Conservation (phyloP, 2,113 vertebrate species). For the Ailuropoda melanoleuca region DNA sequence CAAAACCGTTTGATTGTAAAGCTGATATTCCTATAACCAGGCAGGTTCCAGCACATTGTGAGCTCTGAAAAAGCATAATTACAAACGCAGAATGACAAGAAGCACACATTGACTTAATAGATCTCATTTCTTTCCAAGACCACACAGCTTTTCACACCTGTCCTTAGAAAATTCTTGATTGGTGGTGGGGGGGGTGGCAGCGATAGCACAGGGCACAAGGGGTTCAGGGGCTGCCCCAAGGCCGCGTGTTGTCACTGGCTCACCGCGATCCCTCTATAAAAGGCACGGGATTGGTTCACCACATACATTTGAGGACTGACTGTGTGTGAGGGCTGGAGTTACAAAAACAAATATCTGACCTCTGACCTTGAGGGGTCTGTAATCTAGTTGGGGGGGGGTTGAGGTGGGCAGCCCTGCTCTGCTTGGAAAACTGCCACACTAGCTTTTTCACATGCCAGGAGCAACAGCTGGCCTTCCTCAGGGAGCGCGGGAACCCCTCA, state of each 20-base stretch:
- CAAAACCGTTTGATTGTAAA: conserved; percentile 59
- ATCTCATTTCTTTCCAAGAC: not conserved
- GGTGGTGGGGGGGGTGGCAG: not conserved
- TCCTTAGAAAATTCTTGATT: not conserved
- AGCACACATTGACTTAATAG: not conserved
- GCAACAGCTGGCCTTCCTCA: not conserved
- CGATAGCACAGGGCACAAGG: not conserved
- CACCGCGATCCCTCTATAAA: not conserved
- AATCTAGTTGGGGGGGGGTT: rapidly evolving
- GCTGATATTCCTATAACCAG: conserved; percentile 36
- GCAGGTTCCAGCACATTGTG: conserved; percentile 54
- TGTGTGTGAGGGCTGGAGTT: no score
- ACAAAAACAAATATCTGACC: not conserved
- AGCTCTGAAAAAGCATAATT: conserved; percentile 54
- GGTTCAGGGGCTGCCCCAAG: not conserved
- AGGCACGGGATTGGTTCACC: not conserved
- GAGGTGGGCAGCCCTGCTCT: not conserved
- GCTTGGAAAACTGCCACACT: not conserved
- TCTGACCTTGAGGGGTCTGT: not conserved
- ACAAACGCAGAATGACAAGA: conserved; percentile 45
- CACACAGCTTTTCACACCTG: not conserved
- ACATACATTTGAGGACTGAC: not conserved
- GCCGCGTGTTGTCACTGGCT: not conserved
- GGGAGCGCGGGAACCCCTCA: not conserved
- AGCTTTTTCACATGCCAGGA: not conserved